Evolutionary conservation across 2,113 vertebrate species (phyloP), one percentile per base, ranked within the genome.

Genomic region (Piaya cayana): DNA sequence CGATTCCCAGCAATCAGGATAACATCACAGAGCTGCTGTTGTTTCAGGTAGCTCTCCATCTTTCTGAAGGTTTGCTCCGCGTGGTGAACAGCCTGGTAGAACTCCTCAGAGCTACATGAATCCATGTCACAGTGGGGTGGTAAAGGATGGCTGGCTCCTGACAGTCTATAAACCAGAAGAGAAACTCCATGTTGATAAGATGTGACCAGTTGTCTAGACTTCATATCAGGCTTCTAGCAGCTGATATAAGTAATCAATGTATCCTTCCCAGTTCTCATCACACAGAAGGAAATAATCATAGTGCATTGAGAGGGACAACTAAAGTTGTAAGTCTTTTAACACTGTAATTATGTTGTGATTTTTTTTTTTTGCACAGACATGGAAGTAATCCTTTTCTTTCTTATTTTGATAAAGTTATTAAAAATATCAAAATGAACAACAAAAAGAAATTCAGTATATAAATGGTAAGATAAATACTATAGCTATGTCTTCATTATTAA

Each of bases 21-120:
- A 82, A 98, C 98, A 0, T 98, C 98, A 92, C 98, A 98, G 53
- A 98, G 98, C 55, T 98, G 98, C 53, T 98, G 98, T 59, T 98
- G 98, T 74, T 98, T 98, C 92, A 98, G 6, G 90, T 98, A 98
- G 91, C 94, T 98, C 94, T 98, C 98, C 98, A 98, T 98, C 80
- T 98, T 98, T 71, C 98, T 93, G 93, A 98, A 98, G 32, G 98
- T 98, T 96, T 98, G 98, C 30, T 98, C 98, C 0, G 98, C 98
- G 1, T 98, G 98, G 56, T 98, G 98, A 68, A 98, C 96, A 19
- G 98, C 98, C 92, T 98, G 98, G 93, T 98, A 98, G 94, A 98
- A 98, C 49, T 98, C 98, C 94, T 98, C 98, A 0, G 98, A 98
- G 80, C 96, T 98, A 55, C 97, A 97, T 0, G 97, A 97, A 52